Conservation (phyloP, 37 sponge, comb jelly and placozoan species). For the Geodia barretti region DNA sequence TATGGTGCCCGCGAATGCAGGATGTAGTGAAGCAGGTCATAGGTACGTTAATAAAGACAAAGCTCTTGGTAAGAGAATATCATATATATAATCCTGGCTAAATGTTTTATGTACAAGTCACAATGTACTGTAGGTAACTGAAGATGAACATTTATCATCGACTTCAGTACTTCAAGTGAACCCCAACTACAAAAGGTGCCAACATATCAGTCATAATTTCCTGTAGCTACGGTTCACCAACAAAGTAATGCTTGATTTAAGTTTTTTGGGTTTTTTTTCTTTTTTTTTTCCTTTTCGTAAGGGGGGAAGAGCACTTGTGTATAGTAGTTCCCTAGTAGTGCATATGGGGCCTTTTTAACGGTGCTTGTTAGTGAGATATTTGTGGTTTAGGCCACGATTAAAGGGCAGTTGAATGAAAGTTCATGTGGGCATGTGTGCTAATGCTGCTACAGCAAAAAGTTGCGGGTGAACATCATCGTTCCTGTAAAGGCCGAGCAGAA, state of each 20-base stretch:
- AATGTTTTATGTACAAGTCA: constrained; percentile 2
- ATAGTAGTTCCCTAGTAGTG: neutral
- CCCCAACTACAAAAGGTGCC: constrained; percentile 80
- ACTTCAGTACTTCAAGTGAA: constrained; percentile 58
- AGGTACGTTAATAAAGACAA: constrained; percentile 67
- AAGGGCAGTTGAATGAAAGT: neutral
- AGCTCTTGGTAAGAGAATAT: constrained; percentile 74
- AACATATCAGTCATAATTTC: too few relatives aligned
- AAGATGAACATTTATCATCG: constrained; percentile 47
- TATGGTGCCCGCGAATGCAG: constrained; percentile 19
- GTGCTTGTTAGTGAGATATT: too few relatives aligned
- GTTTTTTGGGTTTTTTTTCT: too few relatives aligned
- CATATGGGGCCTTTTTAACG: too few relatives aligned
- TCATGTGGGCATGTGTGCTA: neutral
- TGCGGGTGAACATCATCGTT: constrained; percentile 94
- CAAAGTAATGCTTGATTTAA: too few relatives aligned
- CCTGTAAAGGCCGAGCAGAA: constrained; percentile 93
- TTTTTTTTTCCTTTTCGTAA: too few relatives aligned
- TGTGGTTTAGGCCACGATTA: too few relatives aligned
- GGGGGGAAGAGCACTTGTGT: too few relatives aligned
- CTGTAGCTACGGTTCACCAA: too few relatives aligned
- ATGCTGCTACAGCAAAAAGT: constrained; percentile 77
- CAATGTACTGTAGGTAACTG: constrained; percentile 52
- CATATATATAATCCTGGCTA: neutral
- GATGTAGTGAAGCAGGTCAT: constrained; percentile 78